phyloP scores from a whole-genome alignment of 2,113 vertebrate genomes.

The Dipodomys spectabilis region DNA sequence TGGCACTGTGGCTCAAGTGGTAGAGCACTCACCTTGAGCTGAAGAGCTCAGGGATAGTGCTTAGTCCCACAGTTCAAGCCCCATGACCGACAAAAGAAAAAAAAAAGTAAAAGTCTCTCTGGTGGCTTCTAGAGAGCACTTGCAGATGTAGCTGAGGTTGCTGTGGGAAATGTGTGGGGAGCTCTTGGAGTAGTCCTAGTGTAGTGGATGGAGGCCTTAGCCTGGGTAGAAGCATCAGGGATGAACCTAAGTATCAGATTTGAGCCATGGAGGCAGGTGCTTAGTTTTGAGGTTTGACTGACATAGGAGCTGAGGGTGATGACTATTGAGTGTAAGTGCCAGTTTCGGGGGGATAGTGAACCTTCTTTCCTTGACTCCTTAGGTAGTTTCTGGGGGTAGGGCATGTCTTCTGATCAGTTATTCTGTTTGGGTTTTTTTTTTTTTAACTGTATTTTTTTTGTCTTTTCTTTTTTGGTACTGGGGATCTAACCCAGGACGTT shows the following conservation, averaged over 20 bases:
- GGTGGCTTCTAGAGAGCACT: neutral
- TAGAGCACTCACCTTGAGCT: too few species aligned
- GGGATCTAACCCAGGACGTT: too few species aligned
- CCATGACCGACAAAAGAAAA: too few species aligned
- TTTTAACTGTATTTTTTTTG: too few species aligned
- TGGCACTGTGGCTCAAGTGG: too few species aligned
- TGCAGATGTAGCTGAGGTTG: neutral
- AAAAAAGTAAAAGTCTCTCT: neutral
- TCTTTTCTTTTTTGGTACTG: too few species aligned
- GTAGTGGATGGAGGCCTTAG: neutral
- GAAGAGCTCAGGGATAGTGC: too few species aligned
- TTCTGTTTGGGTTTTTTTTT: too few species aligned
- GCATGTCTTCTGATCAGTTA: neutral
- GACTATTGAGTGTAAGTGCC: neutral
- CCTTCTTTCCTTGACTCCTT: neutral
- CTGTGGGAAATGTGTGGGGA: neutral
- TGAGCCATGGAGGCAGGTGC: neutral
- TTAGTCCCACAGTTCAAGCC: too few species aligned
- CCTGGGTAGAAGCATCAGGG: neutral
- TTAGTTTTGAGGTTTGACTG: neutral
- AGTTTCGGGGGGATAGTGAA: neutral
- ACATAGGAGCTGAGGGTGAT: too few species aligned
- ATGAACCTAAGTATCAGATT: neutral
- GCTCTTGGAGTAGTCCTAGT: neutral
- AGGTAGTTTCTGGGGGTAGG: neutral